Evolutionary conservation across 2,888 invertebrate genomes (phyloP).

Genomic region (Meloe dianella): DNA sequence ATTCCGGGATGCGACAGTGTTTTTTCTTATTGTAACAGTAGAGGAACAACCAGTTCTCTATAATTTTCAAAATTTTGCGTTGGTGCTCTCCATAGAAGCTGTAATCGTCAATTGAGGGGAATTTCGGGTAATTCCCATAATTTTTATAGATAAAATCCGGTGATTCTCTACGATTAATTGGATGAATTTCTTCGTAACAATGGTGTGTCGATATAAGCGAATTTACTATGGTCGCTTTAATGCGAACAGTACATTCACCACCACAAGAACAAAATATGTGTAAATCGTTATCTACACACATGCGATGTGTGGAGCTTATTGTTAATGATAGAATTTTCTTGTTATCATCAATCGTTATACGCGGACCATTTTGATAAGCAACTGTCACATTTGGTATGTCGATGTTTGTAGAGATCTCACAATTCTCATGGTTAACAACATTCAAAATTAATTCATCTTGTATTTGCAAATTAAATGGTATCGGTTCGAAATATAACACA

Average conservation of each 20-base stretch:
- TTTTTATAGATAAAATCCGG: background rate
- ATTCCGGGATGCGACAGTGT: slow-evolving; percentile 49
- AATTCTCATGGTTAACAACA: slow-evolving; percentile 33
- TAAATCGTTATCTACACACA: background rate
- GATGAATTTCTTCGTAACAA: slow-evolving; percentile 30
- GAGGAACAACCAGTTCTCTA: slow-evolving; percentile 58
- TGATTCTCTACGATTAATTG: no score
- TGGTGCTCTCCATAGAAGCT: slow-evolving; percentile 43
- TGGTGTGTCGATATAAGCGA: slow-evolving; percentile 52
- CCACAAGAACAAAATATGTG: slow-evolving; percentile 45
- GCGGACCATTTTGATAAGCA: background rate
- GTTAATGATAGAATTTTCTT: background rate
- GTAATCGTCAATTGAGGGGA: slow-evolving; percentile 38
- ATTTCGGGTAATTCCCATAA: slow-evolving; percentile 41
- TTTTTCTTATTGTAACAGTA: slow-evolving; percentile 48
- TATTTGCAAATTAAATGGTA: slow-evolving; percentile 44
- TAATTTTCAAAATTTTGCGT: slow-evolving; percentile 41
- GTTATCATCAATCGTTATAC: background rate
- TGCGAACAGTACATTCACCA: slow-evolving; percentile 26
- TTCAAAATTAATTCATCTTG: slow-evolving; percentile 42
- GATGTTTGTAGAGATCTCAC: slow-evolving; percentile 29
- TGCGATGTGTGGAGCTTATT: background rate
- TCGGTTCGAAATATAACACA: slow-evolving; percentile 52
- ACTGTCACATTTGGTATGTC: slow-evolving; percentile 12
- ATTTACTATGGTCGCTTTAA: slow-evolving; percentile 34